Percentiles rank a stretch among this genome's conserved stretches.
These are phyloP conservation scores for Lochmaea crataegi DNA, from an alignment of 2,888 invertebrate species.

Conservation along the genomic window DNA sequence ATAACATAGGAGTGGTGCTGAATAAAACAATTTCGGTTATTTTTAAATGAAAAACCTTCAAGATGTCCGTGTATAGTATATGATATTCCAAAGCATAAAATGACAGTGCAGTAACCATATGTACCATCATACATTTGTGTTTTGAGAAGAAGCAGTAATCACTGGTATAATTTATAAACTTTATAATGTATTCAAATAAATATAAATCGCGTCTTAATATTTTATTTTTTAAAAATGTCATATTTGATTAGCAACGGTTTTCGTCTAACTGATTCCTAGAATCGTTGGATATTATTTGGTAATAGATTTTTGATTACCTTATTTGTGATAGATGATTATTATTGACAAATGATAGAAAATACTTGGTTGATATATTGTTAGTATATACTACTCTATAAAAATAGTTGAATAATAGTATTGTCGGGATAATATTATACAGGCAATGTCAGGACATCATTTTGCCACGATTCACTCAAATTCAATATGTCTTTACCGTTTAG, in stretches of 20 bases:
- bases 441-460: too few species aligned
- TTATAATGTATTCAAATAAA: neutral
- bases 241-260: neutral
- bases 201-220: neutral
- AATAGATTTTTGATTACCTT: neutral
- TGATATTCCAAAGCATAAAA: neutral
- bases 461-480: too few species aligned
- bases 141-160: neutral
- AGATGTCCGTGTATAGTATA: neutral
- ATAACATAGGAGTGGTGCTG: neutral
- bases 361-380: too few species aligned
- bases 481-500: too few species aligned
- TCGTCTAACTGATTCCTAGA: neutral
- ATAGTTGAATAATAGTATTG: too few species aligned
- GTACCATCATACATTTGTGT: neutral
- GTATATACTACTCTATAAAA: too few species aligned
- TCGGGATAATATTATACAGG: too few species aligned
- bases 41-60: neutral
- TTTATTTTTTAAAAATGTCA: neutral
- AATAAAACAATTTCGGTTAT: neutral
- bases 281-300: neutral
- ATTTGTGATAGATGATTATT: too few species aligned
- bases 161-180: neutral
- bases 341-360: too few species aligned
- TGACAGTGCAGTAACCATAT: neutral